A percentile compares a stretch with the other conserved stretches of the same genome.
Evolutionary conservation across 2,797 vertebrate species (phyloP).

Genomic region (Microctenopoma steveboyesi): DNA sequence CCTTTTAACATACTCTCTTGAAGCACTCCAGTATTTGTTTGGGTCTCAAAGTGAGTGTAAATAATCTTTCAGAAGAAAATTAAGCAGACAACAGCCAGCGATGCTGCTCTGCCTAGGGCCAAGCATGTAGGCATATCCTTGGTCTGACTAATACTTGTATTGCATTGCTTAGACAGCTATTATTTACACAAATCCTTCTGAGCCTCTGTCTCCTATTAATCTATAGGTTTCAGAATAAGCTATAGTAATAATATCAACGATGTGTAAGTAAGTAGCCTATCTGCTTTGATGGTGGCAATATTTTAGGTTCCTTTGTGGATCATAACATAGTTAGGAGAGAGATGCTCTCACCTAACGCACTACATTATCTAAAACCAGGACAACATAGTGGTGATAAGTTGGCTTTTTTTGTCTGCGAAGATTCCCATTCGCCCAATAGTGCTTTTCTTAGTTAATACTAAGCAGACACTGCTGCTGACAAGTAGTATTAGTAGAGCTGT

Average conservation of each 20-base stretch:
- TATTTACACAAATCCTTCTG: constrained; percentile 72
- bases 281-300: constrained; percentile 81
- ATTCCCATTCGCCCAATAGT: too few relatives aligned
- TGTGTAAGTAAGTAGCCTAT: constrained; percentile 73
- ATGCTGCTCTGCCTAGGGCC: constrained; percentile 60
- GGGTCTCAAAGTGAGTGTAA: constrained; percentile 72
- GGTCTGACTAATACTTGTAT: constrained; percentile 71
- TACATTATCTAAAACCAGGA: background rate
- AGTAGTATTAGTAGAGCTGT: background rate
- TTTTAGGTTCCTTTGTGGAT: constrained; percentile 78
- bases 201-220: constrained; percentile 72
- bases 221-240: constrained; percentile 71
- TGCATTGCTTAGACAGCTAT: constrained; percentile 70
- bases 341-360: background rate
- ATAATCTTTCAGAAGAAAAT: constrained; percentile 76
- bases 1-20: constrained; percentile 67
- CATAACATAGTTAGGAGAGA: background rate
- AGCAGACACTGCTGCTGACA: constrained; percentile 2
- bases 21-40: constrained; percentile 75
- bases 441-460: constrained; percentile 2
- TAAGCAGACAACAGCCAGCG: constrained; percentile 72
- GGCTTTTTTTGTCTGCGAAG: too few relatives aligned
- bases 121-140: constrained; percentile 59
- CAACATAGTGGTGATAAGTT: background rate
- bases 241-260: constrained; percentile 63